Percentiles rank a stretch among this genome's conserved stretches.
phyloP scores from a whole-genome alignment of 2,797 vertebrate species.

The Paguma larvata region DNA sequence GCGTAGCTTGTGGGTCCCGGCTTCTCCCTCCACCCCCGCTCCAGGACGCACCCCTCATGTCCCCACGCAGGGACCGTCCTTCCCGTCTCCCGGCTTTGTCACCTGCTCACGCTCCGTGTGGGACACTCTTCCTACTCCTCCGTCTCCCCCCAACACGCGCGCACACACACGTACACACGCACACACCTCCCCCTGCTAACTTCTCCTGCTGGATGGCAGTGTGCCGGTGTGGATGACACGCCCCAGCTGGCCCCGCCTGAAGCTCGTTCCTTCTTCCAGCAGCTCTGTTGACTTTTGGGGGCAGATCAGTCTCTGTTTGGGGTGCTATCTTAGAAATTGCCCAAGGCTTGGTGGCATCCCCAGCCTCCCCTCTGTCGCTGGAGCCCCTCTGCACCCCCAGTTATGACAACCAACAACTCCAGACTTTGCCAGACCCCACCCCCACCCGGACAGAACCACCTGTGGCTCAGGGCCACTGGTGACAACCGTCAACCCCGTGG shows the following conservation, averaged over 20 bases:
- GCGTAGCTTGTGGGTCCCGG: rapidly evolving
- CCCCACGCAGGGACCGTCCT: rapidly evolving
- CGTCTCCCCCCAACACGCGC: rapidly evolving
- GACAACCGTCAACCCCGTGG: rapidly evolving
- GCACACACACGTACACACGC: rapidly evolving
- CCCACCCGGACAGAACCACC: not conserved
- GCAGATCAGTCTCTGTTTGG: not conserved
- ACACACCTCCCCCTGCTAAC: no score
- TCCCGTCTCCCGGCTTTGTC: not conserved
- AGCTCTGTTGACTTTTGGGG: not conserved
- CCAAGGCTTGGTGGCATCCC: rapidly evolving
- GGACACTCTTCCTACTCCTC: not conserved
- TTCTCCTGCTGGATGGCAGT: rapidly evolving
- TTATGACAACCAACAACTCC: no score
- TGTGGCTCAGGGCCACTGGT: not conserved
- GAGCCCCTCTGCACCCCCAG: not conserved
- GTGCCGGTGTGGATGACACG: rapidly evolving
- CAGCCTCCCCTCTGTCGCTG: rapidly evolving
- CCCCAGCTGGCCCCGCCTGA: not conserved
- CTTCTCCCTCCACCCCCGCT: not conserved
- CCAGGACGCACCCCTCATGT: rapidly evolving
- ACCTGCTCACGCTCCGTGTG: rapidly evolving
- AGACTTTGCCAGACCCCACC: not conserved
- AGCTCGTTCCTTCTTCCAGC: not conserved
- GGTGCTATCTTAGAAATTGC: rapidly evolving